Conservation (phyloP, 2,888 invertebrate species). For the Hirtodrosophila histrioides region DNA sequence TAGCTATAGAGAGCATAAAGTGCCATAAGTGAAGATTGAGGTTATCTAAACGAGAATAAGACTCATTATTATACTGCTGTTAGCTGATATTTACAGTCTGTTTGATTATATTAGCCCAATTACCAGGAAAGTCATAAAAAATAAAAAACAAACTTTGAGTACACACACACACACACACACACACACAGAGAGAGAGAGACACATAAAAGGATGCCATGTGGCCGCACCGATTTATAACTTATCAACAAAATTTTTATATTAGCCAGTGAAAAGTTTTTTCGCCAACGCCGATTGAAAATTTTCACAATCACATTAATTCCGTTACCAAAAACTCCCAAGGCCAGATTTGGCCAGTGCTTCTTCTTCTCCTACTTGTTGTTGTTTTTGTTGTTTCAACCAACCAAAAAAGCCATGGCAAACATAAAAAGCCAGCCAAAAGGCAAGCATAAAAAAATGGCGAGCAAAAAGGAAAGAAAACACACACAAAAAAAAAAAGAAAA, state of each 20-base stretch:
- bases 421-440: too few relatives aligned
- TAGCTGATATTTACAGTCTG: constrained; percentile 11
- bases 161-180: neutral
- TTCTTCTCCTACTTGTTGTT: constrained; percentile 26
- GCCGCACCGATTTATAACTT: constrained; percentile 54
- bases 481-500: constrained; percentile 23
- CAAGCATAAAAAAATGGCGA: constrained; percentile 38
- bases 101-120: constrained; percentile 13
- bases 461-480: constrained; percentile 29
- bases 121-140: constrained; percentile 22
- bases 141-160: too few relatives aligned
- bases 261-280: constrained; percentile 46
- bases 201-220: constrained; percentile 1
- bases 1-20: neutral
- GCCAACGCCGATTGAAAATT: constrained; percentile 53
- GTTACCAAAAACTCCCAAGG: constrained; percentile 64
- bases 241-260: constrained; percentile 51
- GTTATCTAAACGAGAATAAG: neutral
- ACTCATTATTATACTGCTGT: constrained; percentile 13
- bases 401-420: constrained; percentile 51
- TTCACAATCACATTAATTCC: constrained; percentile 69
- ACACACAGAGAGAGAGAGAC: neutral
- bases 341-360: constrained; percentile 44
- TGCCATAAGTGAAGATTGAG: neutral
- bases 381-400: constrained; percentile 12